Evolutionary conservation across 2,113 vertebrate species (phyloP).

Genomic region (Platysteira castanea): DNA sequence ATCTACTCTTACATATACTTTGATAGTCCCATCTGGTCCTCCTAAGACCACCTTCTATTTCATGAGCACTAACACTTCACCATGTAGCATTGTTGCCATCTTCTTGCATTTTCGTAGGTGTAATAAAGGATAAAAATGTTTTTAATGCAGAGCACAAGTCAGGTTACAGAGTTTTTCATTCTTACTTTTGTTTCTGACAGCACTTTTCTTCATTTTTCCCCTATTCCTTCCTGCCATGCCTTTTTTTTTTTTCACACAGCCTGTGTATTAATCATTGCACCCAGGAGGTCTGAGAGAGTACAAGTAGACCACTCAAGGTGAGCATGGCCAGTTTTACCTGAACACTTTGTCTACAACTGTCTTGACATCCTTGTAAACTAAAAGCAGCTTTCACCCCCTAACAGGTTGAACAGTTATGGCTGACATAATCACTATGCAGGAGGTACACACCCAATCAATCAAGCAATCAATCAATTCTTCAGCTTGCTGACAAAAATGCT

Average conservation of each 20-base stretch:
- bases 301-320: not conserved
- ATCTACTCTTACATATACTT: not conserved
- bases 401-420: not conserved
- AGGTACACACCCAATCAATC: not conserved
- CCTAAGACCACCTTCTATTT: not conserved
- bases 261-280: not conserved
- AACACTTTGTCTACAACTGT: not conserved
- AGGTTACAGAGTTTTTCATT: not conserved
- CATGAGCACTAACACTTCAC: not conserved
- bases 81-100: not conserved
- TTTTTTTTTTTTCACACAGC: not conserved
- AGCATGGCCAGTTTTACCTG: not conserved
- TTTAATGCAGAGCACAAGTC: not conserved
- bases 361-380: not conserved
- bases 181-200: not conserved
- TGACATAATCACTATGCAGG: not conserved
- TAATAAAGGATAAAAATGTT: not conserved
- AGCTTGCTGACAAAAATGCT: slow-evolving; percentile 21
- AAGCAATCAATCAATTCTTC: not conserved
- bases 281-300: not conserved
- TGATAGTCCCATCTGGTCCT: not conserved
- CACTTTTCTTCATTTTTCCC: not conserved
- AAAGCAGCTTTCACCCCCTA: not conserved
- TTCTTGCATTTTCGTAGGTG: not conserved
- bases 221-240: not conserved